A percentile compares a stretch with the other conserved stretches of the same genome.
Evolutionary conservation across 2,888 invertebrate species (phyloP).

Genomic region (Arge pagana): DNA sequence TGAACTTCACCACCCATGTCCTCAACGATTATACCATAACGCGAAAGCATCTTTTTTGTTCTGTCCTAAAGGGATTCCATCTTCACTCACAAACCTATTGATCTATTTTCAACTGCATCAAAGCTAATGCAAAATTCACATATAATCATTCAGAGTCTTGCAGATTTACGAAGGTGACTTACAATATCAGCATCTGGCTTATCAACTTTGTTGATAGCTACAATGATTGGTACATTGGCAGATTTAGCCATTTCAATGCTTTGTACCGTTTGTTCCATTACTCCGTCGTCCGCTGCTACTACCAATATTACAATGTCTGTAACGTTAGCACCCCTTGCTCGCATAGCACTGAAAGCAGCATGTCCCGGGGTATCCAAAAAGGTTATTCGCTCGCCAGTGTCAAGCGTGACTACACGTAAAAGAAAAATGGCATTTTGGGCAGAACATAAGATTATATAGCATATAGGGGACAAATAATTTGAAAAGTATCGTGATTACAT

Average conservation of each 20-base stretch:
- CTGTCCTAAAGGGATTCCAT: constrained; percentile 63
- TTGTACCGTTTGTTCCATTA: constrained; percentile 96
- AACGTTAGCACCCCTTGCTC: constrained; percentile 88
- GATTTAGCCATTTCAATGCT: constrained; percentile 84
- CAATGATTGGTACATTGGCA: constrained; percentile 86
- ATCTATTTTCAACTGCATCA: neutral
- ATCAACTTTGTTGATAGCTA: constrained; percentile 98
- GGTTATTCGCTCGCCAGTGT: constrained; percentile 79
- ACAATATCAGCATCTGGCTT: constrained; percentile 88
- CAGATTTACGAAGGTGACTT: constrained; percentile 59
- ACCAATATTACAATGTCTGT: constrained; percentile 96
- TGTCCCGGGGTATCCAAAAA: constrained; percentile 99
- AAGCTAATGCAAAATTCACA: neutral
- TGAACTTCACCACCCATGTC: constrained; percentile 91
- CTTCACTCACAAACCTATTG: neutral
- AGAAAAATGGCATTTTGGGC: constrained; percentile 22
- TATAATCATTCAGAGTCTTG: neutral
- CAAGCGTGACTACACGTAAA: constrained; percentile 67
- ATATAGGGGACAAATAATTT: no score
- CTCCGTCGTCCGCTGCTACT: constrained; percentile 98
- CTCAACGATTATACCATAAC: constrained; percentile 83
- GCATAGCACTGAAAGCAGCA: constrained; percentile 94
- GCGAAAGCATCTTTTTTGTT: constrained; percentile 75
- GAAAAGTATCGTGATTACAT: constrained; percentile 28
- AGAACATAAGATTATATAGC: constrained; percentile 4